Evolutionary conservation across 1,140 invertebrate species (phyloP).

Genomic region (Platyscapa corneri): DNA sequence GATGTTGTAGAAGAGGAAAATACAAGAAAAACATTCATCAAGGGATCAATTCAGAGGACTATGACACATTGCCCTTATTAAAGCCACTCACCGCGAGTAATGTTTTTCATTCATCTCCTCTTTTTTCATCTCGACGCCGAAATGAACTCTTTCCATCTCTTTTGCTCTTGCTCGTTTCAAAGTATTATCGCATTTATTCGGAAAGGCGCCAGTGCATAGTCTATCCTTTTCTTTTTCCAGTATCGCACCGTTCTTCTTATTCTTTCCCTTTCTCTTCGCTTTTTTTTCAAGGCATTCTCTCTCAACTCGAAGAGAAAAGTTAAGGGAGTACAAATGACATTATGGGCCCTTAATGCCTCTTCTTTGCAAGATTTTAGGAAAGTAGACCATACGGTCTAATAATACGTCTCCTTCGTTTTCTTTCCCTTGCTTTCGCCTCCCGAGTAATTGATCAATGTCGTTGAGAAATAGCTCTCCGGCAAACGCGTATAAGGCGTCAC

Average conservation of each 20-base stretch:
- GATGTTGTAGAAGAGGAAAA: not conserved
- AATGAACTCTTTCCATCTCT: conserved; percentile 24
- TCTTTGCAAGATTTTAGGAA: conserved; percentile 45
- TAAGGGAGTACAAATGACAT: conserved; percentile 49
- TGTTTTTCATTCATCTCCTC: conserved; percentile 49
- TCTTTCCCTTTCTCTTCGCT: too few relatives aligned
- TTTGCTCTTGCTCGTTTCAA: not conserved
- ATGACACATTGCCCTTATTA: conserved; percentile 48
- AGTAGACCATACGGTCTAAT: conserved; percentile 30
- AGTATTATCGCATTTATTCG: conserved; percentile 43
- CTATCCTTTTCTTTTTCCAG: not conserved
- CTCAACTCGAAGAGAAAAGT: conserved; percentile 13
- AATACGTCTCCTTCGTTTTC: conserved; percentile 13
- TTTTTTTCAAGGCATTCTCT: not conserved
- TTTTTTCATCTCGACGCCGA: conserved; percentile 37
- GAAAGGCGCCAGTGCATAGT: not conserved
- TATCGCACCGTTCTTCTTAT: not conserved
- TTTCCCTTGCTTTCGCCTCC: conserved; percentile 16
- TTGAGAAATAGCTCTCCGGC: conserved; percentile 5
- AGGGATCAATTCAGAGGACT: conserved; percentile 42
- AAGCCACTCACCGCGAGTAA: conserved; percentile 45
- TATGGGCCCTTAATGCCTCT: conserved; percentile 36
- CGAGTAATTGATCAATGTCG: conserved; percentile 47
- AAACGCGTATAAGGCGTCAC: not conserved
- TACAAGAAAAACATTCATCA: conserved; percentile 33